Percentiles rank a stretch among this genome's conserved stretches.
Conservation (phyloP, 2,888 invertebrate genomes). For the Metacarcinus magister region DNA sequence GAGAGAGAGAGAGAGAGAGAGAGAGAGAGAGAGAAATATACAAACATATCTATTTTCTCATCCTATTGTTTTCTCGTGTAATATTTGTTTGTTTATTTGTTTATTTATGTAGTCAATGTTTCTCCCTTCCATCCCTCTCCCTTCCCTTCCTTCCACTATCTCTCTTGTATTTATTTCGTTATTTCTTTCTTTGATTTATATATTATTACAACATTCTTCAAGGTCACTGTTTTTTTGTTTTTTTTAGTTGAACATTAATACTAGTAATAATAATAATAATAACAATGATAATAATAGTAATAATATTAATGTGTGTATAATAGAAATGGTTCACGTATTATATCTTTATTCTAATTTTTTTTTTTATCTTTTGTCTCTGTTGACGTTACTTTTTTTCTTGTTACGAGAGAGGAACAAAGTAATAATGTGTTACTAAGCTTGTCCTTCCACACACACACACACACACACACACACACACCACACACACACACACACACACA, state of each 20-base stretch:
- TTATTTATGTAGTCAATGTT: not conserved
- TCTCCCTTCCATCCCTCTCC: too few relatives aligned
- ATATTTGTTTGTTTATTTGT: not conserved
- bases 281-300: not conserved
- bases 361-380: too few relatives aligned
- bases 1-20: too few relatives aligned
- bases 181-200: not conserved
- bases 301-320: not conserved
- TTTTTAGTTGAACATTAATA: not conserved
- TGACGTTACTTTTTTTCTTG: too few relatives aligned
- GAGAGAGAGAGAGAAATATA: too few relatives aligned
- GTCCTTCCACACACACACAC: not conserved
- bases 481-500: slow-evolving; percentile 35
- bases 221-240: not conserved
- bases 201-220: not conserved
- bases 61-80: not conserved
- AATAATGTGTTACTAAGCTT: too few relatives aligned
- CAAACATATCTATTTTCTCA: too few relatives aligned
- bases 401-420: too few relatives aligned
- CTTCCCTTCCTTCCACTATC: not conserved
- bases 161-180: not conserved
- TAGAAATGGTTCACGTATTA: too few relatives aligned
- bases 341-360: too few relatives aligned
- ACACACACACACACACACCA: slow-evolving; percentile 31
- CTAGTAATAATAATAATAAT: slow-evolving; percentile 40